Evolutionary conservation across 2,888 invertebrate genomes (phyloP), one percentile per base, ranked within the genome.

Genomic region (Heteromurus nitidus): DNA sequence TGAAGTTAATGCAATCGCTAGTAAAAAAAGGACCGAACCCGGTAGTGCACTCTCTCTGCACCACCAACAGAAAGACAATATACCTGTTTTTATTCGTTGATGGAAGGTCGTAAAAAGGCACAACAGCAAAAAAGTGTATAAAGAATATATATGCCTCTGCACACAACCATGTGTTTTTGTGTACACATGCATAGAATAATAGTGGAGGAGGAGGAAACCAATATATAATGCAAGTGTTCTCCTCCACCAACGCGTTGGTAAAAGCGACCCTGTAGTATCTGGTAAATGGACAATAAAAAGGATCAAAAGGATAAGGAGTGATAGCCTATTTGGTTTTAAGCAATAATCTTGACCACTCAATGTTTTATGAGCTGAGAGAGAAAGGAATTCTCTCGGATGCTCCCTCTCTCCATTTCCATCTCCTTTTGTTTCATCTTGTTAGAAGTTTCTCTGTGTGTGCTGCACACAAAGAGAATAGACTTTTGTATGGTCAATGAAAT

Each of bases 281-380:
- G 69, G 70, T 9, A 79, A 77, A 70, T 79, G 77, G 77, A 79
- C 77, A 70, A 70, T 79, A 79, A 79, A 79, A 79, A 28, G 77
- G 77, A 79, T 79, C 77, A 79, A 79, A 70, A 79, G 77, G 77
- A 79, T 79, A 79, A 70, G 44, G 62, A 79, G 70, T 79, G 77
- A 79, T 79, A 79, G 77, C 77, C 76, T 79, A 70, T 79, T 79
- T 79, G 77, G 77, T 79, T 70, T 77, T 79, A 79, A 69, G 77
- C 77, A 79, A 79, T 79, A 79, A 79, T 82, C 82, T 79, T 82
- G 82, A 82, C 79, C 82, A 82, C 82, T 82, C 79, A 79, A 74
- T 79, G 82, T 82, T 82, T 82, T 80, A 81, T 76, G 65, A 64
- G 70, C 65, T 70, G 70, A 70, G 36, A 76, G 81, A 65, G 70